These are phyloP conservation scores for Chrysolina americana DNA, from an alignment of 2,888 invertebrate species.

Conservation along the genomic window DNA sequence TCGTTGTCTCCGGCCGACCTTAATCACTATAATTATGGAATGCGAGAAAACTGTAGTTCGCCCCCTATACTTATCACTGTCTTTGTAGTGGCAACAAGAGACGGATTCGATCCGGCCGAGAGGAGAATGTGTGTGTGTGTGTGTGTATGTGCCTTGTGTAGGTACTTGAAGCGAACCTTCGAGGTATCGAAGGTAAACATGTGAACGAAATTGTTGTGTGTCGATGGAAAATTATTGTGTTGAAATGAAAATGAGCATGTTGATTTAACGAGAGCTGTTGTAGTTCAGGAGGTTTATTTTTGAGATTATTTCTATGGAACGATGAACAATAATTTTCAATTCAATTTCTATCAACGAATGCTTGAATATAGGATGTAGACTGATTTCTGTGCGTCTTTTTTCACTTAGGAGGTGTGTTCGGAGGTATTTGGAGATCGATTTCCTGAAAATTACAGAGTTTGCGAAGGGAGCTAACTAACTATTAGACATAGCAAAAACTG, in stretches of 20 bases:
- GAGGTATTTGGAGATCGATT: too few species aligned
- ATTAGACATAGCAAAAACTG: too few species aligned
- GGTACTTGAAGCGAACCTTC: background rate
- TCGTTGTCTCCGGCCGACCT: slow-evolving; percentile 43
- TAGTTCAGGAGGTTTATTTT: too few species aligned
- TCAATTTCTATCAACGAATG: too few species aligned
- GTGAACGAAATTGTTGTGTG: background rate
- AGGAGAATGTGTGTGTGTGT: slow-evolving; percentile 11
- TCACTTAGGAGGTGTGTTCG: too few species aligned
- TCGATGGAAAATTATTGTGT: background rate
- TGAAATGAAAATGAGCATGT: background rate
- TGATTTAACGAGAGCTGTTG: background rate
- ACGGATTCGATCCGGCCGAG: slow-evolving; percentile 21
- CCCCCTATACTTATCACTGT: slow-evolving; percentile 56
- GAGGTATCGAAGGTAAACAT: slow-evolving; percentile 6
- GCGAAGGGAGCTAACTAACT: too few species aligned
- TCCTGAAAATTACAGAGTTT: too few species aligned
- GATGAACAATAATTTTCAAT: too few species aligned
- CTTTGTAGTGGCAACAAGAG: slow-evolving; percentile 42
- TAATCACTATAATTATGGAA: slow-evolving; percentile 56
- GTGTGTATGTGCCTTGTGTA: background rate
- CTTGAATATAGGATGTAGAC: too few species aligned
- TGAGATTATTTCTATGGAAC: too few species aligned
- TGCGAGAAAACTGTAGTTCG: slow-evolving; percentile 55
- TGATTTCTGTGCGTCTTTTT: too few species aligned